phyloP scores from a whole-genome alignment of 2,888 invertebrate species.

The Ephialtes manifestator region DNA sequence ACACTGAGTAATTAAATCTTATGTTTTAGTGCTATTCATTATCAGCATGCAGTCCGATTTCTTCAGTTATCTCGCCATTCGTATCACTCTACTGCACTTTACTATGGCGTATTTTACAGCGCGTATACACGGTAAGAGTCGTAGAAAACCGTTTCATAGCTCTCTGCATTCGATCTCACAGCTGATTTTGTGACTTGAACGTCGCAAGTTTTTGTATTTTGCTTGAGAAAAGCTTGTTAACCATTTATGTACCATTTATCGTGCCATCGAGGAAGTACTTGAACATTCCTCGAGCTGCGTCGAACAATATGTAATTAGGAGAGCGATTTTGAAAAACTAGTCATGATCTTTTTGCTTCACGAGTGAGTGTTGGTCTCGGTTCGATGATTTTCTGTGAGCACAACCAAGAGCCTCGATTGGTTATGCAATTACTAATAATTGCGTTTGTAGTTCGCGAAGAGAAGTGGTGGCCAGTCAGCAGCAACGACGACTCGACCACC shows the following conservation, averaged over 20 bases:
- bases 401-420: conserved; percentile 60
- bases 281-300: conserved; percentile 52
- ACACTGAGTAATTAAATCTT: conserved; percentile 69
- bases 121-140: not conserved
- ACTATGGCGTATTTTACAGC: not conserved
- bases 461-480: not conserved
- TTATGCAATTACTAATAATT: conserved; percentile 71
- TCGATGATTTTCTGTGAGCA: conserved; percentile 60
- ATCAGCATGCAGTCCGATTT: conserved; percentile 60
- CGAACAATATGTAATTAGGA: conserved; percentile 57
- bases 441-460: conserved; percentile 36
- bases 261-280: conserved; percentile 53
- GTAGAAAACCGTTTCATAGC: not conserved
- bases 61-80: conserved; percentile 47
- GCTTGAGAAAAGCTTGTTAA: conserved; percentile 12
- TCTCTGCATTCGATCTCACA: conserved; percentile 5
- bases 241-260: conserved; percentile 45
- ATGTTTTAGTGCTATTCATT: conserved; percentile 69
- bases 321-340: conserved; percentile 46
- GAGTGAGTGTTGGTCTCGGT: conserved; percentile 54
- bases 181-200: not conserved
- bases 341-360: conserved; percentile 55
- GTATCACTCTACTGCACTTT: conserved; percentile 21
- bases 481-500: conserved; percentile 49
- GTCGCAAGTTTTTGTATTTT: conserved; percentile 1